phyloP scores from a whole-genome alignment of 2,797 vertebrate species.

The Pseudomugil tenellus region DNA sequence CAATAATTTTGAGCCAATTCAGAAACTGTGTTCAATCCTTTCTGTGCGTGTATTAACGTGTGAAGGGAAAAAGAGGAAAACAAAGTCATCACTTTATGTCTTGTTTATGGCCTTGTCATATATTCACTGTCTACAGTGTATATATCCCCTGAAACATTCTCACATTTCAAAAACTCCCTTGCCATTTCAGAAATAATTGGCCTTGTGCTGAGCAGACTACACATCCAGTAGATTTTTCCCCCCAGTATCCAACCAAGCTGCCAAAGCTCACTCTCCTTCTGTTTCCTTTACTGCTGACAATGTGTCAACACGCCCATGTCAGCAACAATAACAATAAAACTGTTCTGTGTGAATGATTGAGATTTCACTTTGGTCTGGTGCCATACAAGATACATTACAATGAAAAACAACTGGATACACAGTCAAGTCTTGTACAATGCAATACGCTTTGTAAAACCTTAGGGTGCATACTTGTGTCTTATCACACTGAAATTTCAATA shows the following conservation, averaged over 20 bases:
- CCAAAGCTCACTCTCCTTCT: slow-evolving; percentile 52
- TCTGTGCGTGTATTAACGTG: slow-evolving; percentile 36
- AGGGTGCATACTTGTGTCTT: neutral
- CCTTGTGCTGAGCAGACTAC: slow-evolving; percentile 69
- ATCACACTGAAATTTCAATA: slow-evolving; percentile 9
- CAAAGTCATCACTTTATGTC: slow-evolving; percentile 73
- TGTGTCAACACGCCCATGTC: slow-evolving; percentile 79
- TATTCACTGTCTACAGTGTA: slow-evolving; percentile 65
- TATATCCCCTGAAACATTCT: slow-evolving; percentile 72
- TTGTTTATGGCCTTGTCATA: slow-evolving; percentile 81
- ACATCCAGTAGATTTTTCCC: slow-evolving; percentile 56
- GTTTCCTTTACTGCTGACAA: slow-evolving; percentile 73
- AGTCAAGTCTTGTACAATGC: slow-evolving; percentile 14
- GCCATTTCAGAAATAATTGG: slow-evolving; percentile 85
- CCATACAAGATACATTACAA: slow-evolving; percentile 62
- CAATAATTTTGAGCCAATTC: slow-evolving; percentile 72
- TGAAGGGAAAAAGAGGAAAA: slow-evolving; percentile 29
- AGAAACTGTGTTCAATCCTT: slow-evolving; percentile 56
- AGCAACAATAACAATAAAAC: slow-evolving; percentile 80
- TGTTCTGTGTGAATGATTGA: slow-evolving; percentile 75
- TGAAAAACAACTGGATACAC: slow-evolving; percentile 55
- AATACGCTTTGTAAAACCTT: slow-evolving; percentile 28
- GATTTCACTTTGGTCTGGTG: slow-evolving; percentile 71
- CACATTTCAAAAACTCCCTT: slow-evolving; percentile 79
- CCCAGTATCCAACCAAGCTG: slow-evolving; percentile 55